Conservation (phyloP, 2,888 invertebrate species). For the Luperina nickerlii region DNA sequence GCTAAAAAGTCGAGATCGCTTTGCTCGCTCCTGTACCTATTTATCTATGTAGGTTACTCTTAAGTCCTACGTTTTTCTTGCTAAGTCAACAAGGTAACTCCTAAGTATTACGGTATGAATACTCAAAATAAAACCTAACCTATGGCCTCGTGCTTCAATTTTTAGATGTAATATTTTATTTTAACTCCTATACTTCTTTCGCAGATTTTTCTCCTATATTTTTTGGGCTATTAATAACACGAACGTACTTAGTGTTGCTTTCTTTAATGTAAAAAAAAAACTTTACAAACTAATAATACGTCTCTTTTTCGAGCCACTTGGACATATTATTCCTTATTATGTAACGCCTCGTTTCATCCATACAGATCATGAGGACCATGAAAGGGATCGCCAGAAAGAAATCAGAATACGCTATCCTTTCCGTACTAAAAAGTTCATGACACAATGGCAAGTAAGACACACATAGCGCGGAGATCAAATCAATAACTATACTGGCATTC, state of each 20-base stretch:
- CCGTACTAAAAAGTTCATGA: constrained; percentile 92
- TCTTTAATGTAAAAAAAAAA: background rate
- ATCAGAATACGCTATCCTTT: constrained; percentile 92
- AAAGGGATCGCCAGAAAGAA: constrained; percentile 94
- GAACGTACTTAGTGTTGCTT: background rate
- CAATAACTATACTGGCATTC: constrained; percentile 91
- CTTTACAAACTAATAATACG: constrained; percentile 91
- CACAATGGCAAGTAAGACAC: constrained; percentile 93
- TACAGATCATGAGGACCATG: constrained; percentile 93
- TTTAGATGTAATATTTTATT: background rate
- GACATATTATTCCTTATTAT: constrained; percentile 92
- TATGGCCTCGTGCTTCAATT: background rate
- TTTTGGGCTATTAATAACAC: background rate
- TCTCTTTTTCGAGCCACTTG: constrained; percentile 93
- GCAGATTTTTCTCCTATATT: background rate
- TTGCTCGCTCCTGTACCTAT: too few species aligned
- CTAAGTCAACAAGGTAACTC: background rate
- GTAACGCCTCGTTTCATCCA: constrained; percentile 93
- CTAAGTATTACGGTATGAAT: background rate
- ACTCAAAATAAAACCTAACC: background rate
- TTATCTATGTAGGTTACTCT: too few species aligned
- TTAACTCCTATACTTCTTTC: background rate
- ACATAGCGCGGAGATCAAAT: constrained; percentile 92
- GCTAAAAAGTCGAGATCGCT: too few species aligned
- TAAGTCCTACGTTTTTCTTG: background rate